Percentiles rank a stretch among this genome's conserved stretches.
Evolutionary conservation across 1,140 invertebrate genomes (phyloP).

Genomic region (Macrosteles quadrilineatus): DNA sequence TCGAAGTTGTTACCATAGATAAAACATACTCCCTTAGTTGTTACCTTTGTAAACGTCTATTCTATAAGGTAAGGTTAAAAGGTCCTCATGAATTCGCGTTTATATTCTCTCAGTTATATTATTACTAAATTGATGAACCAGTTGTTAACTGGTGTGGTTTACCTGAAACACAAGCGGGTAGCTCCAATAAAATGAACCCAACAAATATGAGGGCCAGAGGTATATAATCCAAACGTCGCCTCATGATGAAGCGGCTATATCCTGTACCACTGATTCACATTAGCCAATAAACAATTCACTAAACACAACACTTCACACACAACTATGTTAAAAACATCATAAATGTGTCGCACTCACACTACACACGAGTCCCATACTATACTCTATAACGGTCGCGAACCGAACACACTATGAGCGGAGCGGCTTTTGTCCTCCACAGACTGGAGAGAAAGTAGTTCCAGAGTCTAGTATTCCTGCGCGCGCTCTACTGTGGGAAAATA

Average conservation of each 20-base stretch:
- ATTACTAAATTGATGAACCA: too few species aligned
- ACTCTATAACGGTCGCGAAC: constrained; percentile 27
- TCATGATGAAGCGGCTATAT: constrained; percentile 36
- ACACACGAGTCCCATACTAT: constrained; percentile 10
- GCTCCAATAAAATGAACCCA: constrained; percentile 29
- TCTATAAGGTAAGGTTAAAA: too few species aligned
- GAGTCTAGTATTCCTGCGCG: constrained; percentile 36
- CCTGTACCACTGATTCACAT: constrained; percentile 35
- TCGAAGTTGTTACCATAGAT: too few species aligned
- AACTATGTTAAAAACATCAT: constrained; percentile 15
- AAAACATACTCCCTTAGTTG: too few species aligned
- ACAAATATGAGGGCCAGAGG: constrained; percentile 24
- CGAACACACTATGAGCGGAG: constrained; percentile 33
- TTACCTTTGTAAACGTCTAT: too few species aligned
- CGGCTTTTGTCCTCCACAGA: constrained; percentile 37
- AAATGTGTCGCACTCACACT: constrained; percentile 11
- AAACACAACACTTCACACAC: constrained; percentile 19
- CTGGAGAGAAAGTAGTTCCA: constrained; percentile 33
- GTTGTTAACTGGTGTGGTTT: too few species aligned
- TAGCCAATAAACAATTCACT: constrained; percentile 27
- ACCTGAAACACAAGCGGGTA: constrained; percentile 31
- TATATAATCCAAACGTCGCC: constrained; percentile 38
- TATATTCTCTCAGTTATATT: too few species aligned
- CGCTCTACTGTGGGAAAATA: constrained; percentile 40
- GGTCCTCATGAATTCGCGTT: too few species aligned